Base-by-base conservation (phyloP, 2,888 invertebrate species). In the Monopis laevigella region DNA sequence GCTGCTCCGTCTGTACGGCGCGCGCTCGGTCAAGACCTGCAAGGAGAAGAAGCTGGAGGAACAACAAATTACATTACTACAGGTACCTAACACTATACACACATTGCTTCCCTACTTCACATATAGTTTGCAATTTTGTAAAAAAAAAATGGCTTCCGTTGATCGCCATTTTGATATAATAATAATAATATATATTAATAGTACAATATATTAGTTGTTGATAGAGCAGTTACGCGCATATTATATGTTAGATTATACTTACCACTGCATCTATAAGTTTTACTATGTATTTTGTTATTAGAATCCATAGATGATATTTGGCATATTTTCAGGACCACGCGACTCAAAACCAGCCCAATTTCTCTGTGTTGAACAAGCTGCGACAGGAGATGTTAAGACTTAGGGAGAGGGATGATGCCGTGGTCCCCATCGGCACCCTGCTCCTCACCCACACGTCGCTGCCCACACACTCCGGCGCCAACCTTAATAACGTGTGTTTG, bases 31-130 rank as follows among this genome's bases (percentile, higher is more conserved):
- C 12, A 94, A 94, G 66, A 92, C 90, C 45, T 90, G 93, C 59
- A 93, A 94, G 59, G 95, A 96, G 66, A 93, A 93, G 72, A 96
- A 95, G 69, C 84, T 91, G 51, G 90, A 95, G 55, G 95, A 96
- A 55, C 94, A 95, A 62, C 92, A 95, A 75, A 95, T 96, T 42
- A 96, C 96, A 0, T 84, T 93, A 24, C 74, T 96, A n/a, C 78
- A 78, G 43, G 78, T 40, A 28, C 16, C 11, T 11, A 5, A 28
- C 28, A 21, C 24, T 21, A 5, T 21, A 5, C 8, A 8, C 24
- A n/a, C n/a, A n/a, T n/a, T n/a, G n/a, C n/a, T n/a, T n/a, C n/a
- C n/a, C n/a, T n/a, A n/a, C n/a, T n/a, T n/a, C n/a, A n/a, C n/a
- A n/a, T n/a, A n/a, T n/a, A n/a, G n/a, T n/a, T n/a, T n/a, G n/a